Conservation (phyloP, 2,797 vertebrate genomes). For the Psittacula derbiana region DNA sequence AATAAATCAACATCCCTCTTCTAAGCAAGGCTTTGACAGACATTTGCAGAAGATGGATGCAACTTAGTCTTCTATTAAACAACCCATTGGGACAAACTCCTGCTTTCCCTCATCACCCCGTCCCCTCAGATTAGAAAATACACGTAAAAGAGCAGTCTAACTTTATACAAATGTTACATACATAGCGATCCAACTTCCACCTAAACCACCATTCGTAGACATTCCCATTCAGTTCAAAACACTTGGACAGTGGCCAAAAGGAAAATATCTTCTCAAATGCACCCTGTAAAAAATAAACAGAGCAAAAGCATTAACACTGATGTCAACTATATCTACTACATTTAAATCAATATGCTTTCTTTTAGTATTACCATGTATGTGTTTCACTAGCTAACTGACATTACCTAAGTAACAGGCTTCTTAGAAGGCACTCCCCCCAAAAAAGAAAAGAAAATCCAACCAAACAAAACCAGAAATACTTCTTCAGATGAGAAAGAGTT, state of each 20-base stretch:
- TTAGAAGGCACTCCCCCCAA: neutral
- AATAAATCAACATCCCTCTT: neutral
- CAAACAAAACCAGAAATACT: fast-evolving
- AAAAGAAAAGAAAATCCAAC: too few relatives aligned
- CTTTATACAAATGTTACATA: conserved; percentile 77
- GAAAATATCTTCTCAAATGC: conserved; percentile 94
- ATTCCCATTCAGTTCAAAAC: conserved; percentile 92
- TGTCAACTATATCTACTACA: neutral
- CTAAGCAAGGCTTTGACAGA: neutral
- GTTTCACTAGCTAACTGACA: neutral
- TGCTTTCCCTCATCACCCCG: neutral
- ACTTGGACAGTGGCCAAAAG: conserved; percentile 91
- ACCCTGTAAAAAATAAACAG: conserved; percentile 76
- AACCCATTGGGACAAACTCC: neutral
- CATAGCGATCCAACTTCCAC: conserved; percentile 96
- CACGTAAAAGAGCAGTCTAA: neutral
- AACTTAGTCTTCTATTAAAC: neutral
- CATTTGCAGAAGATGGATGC: neutral
- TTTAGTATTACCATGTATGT: neutral
- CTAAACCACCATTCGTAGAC: conserved; percentile 99
- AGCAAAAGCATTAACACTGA: neutral
- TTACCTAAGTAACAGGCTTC: neutral
- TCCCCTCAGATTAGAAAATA: neutral
- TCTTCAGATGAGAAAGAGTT: neutral
- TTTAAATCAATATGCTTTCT: neutral